Evolutionary conservation across 2,113 vertebrate genomes (phyloP), one percentile per base, ranked within the genome.

Genomic region (Leptosomus discolor): DNA sequence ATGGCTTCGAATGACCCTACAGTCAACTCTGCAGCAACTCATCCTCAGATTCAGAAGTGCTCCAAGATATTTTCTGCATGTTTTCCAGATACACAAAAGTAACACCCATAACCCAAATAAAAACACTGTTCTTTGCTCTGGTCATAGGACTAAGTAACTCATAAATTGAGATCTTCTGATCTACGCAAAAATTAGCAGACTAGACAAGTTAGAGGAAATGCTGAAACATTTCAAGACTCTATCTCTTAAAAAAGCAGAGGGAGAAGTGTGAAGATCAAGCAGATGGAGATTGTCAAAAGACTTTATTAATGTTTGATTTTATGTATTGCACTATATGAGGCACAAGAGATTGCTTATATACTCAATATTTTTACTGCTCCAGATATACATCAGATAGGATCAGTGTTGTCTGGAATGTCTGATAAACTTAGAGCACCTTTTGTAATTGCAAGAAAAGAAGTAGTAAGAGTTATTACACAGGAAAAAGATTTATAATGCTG

Each of bases 261-360:
- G 45, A 78, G 87, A 94, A 85, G 86, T 90, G 89, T 97, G 94
- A 94, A 96, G 91, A 97, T 94, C 75, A 94, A 96, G 77, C 94
- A 95, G 94, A 96, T 96, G 92, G 92, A 95, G 91, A 48, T 90
- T 97, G 89, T 95, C 96, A 96, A 96, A 97, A 95, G 53, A 29
- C 74, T 96, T 94, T 97, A 96, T 95, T 95, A 97, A 95, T 84
- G 65, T 92, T 94, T 94, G 76, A 96, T 96, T 96, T 94, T 95
- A 78, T 95, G 76, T 89, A 88, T 69, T 87, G 86, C 92, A 73
- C 68, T 95, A 78, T 85, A 90, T 57, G 75, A 86, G 58, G 81
- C 76, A 91, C n/a, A n/a, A n/a, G n/a, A n/a, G n/a, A n/a, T n/a
- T n/a, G n/a, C 65, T 57, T 69, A 92, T 34, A 90, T n/a, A 83